Percentiles rank a stretch among this genome's conserved stretches.
phyloP scores from a whole-genome alignment of 2,113 vertebrate genomes.

The Etheostoma cragini region DNA sequence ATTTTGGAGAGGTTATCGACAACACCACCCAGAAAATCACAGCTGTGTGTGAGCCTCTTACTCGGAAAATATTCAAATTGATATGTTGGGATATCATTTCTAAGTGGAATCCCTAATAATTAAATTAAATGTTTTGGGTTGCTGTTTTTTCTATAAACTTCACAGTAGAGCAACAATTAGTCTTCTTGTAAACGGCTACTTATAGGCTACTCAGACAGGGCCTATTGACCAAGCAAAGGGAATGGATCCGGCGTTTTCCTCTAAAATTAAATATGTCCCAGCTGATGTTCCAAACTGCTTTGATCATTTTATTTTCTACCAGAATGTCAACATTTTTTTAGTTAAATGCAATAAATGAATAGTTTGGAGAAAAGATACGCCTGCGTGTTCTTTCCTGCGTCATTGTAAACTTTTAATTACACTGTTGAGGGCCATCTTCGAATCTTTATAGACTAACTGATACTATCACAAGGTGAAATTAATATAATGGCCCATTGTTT shows the following conservation, averaged over 20 bases:
- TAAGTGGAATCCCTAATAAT: conserved; percentile 10
- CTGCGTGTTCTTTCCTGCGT: conserved; percentile 75
- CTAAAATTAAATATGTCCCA: conserved; percentile 66
- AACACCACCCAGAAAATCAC: conserved; percentile 1
- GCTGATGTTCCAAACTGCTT: conserved; percentile 54
- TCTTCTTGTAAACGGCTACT: conserved; percentile 35
- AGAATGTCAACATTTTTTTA: conserved; percentile 45
- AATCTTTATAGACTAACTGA: conserved; percentile 86
- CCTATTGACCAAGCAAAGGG: conserved; percentile 39
- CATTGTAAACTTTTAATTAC: conserved; percentile 91
- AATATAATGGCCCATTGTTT: conserved; percentile 79
- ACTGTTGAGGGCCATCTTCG: conserved; percentile 79
- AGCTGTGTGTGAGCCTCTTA: not conserved
- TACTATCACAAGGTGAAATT: conserved; percentile 83
- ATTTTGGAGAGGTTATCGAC: conserved; percentile 9
- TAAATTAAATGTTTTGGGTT: conserved; percentile 33
- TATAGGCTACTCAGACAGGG: conserved; percentile 25
- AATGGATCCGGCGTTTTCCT: conserved; percentile 42
- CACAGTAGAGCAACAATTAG: conserved; percentile 39
- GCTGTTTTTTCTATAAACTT: conserved; percentile 25
- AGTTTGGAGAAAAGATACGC: conserved; percentile 61
- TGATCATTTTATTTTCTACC: conserved; percentile 52
- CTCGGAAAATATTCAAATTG: conserved; percentile 20
- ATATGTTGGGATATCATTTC: not conserved
- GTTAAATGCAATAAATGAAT: conserved; percentile 65